Conservation (phyloP, 2,797 vertebrate genomes). For the Enoplosus armatus region DNA sequence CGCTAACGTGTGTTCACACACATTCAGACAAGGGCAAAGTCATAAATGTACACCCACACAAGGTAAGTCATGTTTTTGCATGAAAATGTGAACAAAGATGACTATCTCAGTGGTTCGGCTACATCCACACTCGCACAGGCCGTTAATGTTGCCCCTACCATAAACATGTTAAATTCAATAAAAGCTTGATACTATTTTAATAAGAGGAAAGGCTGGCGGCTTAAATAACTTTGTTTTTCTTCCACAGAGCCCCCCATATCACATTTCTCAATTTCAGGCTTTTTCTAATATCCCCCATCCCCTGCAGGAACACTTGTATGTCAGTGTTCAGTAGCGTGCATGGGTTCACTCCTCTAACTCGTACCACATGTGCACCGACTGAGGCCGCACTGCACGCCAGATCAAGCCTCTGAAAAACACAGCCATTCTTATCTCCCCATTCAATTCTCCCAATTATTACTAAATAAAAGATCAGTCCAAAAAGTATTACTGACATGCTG, state of each 20-base stretch:
- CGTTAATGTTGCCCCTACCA: slow-evolving; percentile 69
- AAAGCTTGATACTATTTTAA: slow-evolving; percentile 85
- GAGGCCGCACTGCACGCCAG: slow-evolving; percentile 49
- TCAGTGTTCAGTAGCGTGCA: slow-evolving; percentile 60
- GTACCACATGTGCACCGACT: slow-evolving; percentile 82
- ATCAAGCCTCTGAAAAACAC: slow-evolving; percentile 73
- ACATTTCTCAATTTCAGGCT: slow-evolving; percentile 84
- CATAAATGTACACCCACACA: slow-evolving; percentile 42
- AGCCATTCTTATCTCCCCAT: slow-evolving; percentile 71
- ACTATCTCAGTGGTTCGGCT: slow-evolving; percentile 55
- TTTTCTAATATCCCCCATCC: slow-evolving; percentile 81
- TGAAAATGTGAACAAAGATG: slow-evolving; percentile 65
- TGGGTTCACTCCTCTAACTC: slow-evolving; percentile 78
- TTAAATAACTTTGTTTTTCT: slow-evolving; percentile 86
- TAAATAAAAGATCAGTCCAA: slow-evolving; percentile 83
- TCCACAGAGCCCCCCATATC: slow-evolving; percentile 79
- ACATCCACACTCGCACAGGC: slow-evolving; percentile 55
- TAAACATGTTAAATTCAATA: slow-evolving; percentile 89
- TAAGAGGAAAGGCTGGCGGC: slow-evolving; percentile 84
- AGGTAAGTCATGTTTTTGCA: slow-evolving; percentile 59
- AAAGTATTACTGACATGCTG: slow-evolving; percentile 65
- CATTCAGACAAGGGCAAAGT: slow-evolving; percentile 34
- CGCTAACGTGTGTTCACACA: slow-evolving; percentile 28
- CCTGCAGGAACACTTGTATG: slow-evolving; percentile 81
- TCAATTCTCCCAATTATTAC: slow-evolving; percentile 82